A percentile compares a stretch with the other conserved stretches of the same genome.
phyloP scores from a whole-genome alignment of 2,797 vertebrate species.

The Galago senegalensis region DNA sequence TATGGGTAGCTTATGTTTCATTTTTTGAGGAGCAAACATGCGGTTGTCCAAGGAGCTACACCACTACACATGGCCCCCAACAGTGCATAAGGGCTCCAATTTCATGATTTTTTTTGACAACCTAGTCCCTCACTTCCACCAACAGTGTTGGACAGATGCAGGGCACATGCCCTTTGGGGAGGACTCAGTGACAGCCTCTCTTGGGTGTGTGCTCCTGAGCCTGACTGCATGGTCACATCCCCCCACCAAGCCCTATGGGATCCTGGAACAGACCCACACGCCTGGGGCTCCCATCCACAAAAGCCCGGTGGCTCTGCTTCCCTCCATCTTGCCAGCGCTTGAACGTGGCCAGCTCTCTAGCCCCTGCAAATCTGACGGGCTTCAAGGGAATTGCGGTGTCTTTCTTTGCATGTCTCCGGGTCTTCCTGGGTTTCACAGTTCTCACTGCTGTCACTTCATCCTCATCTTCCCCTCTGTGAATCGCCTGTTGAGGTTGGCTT shows the following conservation, averaged over 20 bases:
- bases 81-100: no score
- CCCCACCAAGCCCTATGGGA: accelerated
- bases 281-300: accelerated
- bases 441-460: accelerated
- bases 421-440: background rate
- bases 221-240: background rate
- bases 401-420: background rate
- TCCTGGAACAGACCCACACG: background rate
- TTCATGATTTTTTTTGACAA: accelerated
- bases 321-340: accelerated
- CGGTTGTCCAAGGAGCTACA: background rate
- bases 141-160: accelerated
- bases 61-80: background rate
- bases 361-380: accelerated
- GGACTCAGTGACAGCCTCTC: accelerated
- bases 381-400: accelerated
- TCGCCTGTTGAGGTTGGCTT: background rate
- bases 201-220: accelerated
- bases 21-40: background rate
- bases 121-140: background rate
- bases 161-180: background rate
- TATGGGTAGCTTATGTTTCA: background rate
- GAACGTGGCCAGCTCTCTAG: background rate
- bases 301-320: background rate
- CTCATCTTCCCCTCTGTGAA: background rate